Base-by-base conservation (phyloP, 2,113 vertebrate species). In the Xiphorhynchus elegans region DNA sequence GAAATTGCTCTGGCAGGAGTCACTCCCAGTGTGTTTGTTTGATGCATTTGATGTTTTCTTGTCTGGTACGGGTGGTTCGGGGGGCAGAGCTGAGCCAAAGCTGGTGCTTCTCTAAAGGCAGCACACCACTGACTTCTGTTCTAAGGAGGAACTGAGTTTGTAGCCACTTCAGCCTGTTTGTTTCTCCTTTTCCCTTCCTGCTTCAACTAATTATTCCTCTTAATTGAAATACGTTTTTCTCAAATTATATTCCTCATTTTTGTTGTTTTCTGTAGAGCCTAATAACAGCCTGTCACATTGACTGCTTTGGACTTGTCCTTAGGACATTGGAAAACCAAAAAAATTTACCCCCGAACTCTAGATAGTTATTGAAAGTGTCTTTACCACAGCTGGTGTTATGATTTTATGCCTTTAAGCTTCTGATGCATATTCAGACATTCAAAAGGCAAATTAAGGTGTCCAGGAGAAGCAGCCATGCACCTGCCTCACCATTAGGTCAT, bases 351-450 rank as follows among this genome's bases (percentile, higher is more conserved):
- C 69, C 13, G 6, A 66, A 95, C 92, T 96, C 75, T 77, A 28
- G 87, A 90, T 85, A 67, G 83, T 90, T 95, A 80, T 35, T 96
- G 85, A 56, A 93, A 94, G 85, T 58, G 63, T 19, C 52, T 92
- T 84, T 19, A 40, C 96, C 87, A 64, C 92, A 94, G 76, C 56
- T 60, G 72, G 31, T 81, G 85, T 42, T 80, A 85, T 17, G 79
- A 60, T 90, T 95, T 94, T 78, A 49, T 96, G 95, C 95, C 93
- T 96, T 81, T 92, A 88, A 96, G 90, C 90, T 96, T 86, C 92
- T 96, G 90, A 84, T 96, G 95, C 93, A 96, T 94, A 96, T 96
- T 96, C 92, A 96, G 62, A 25, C 68, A 78, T 86, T 78, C 44
- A 59, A 75, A 44, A 93, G 70, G 56, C 79, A 91, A 87, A 95